These are phyloP conservation scores for Graptemys geographica DNA, from an alignment of 2,797 vertebrate genomes.

Conservation along the genomic window DNA sequence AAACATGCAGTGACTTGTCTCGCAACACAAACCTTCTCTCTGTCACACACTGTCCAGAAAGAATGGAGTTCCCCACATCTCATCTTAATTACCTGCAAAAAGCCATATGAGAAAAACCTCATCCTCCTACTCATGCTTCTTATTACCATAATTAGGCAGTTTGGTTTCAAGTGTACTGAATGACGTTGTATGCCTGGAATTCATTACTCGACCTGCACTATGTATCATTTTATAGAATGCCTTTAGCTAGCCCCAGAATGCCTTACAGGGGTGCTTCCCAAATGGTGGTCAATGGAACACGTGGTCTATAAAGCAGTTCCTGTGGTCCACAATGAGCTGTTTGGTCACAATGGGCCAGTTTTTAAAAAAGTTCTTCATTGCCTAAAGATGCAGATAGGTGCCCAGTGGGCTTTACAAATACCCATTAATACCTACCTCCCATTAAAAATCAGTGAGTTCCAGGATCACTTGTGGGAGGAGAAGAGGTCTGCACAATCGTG, in stretches of 20 bases:
- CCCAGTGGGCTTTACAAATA: neutral
- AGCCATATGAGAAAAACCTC: constrained; percentile 59
- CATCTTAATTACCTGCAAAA: constrained; percentile 62
- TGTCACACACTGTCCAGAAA: constrained; percentile 2
- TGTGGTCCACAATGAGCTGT: neutral
- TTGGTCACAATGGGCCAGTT: fast-evolving
- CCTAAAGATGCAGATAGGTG: neutral
- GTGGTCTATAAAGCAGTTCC: fast-evolving
- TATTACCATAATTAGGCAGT: constrained; percentile 52
- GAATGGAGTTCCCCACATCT: constrained; percentile 51
- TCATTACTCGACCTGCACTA: constrained; percentile 34
- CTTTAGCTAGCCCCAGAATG: neutral
- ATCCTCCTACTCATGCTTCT: constrained; percentile 58
- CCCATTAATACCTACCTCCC: fast-evolving
- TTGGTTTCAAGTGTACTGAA: neutral
- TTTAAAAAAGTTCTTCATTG: neutral
- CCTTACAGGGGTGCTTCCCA: neutral
- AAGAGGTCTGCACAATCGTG: neutral
- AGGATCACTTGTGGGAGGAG: neutral
- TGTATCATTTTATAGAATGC: neutral
- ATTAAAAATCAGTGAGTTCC: neutral
- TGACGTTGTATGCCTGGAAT: constrained; percentile 26
- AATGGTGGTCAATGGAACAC: neutral
- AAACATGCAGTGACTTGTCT: constrained; percentile 41
- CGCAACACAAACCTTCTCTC: neutral